Percentiles rank a stretch among this genome's conserved stretches.
phyloP scores from a whole-genome alignment of 2,113 vertebrate genomes.

The Pedionomus torquatus region DNA sequence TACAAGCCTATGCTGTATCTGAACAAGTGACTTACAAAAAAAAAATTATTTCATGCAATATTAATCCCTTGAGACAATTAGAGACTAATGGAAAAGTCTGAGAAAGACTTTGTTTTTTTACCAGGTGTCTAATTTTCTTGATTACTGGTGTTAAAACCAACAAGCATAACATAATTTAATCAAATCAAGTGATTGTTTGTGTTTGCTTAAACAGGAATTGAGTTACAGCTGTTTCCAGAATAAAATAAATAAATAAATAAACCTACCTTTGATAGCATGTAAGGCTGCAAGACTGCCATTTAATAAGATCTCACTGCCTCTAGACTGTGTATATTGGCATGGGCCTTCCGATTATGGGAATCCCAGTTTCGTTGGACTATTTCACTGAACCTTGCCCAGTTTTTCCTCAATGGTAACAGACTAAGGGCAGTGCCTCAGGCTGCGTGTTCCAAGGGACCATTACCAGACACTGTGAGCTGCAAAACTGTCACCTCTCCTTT shows the following conservation, averaged over 20 bases:
- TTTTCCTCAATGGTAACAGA: not conserved
- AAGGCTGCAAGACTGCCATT: not conserved
- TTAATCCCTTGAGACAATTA: conserved; percentile 53
- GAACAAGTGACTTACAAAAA: not conserved
- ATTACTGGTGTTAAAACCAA: conserved; percentile 48
- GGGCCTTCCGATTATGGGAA: not conserved
- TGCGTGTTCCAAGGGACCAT: not conserved
- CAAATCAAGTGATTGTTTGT: conserved; percentile 52
- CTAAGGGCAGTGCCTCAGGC: not conserved
- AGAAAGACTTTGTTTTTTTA: not conserved
- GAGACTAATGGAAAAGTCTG: conserved; percentile 27
- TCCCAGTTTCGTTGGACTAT: not conserved
- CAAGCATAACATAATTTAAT: conserved; percentile 61
- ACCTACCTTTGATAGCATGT: not conserved
- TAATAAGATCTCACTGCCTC: not conserved
- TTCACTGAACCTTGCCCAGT: not conserved
- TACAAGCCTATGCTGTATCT: not conserved
- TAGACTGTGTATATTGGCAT: not conserved
- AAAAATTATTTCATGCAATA: conserved; percentile 44
- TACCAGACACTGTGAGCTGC: not conserved
- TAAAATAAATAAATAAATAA: no score
- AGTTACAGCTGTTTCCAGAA: conserved; percentile 2
- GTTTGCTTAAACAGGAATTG: conserved; percentile 60
- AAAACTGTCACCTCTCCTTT: not conserved
- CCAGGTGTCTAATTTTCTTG: conserved; percentile 54